Evolutionary conservation across 2,888 invertebrate genomes (phyloP), one percentile per base, ranked within the genome.

Genomic region (Hedya salicella): DNA sequence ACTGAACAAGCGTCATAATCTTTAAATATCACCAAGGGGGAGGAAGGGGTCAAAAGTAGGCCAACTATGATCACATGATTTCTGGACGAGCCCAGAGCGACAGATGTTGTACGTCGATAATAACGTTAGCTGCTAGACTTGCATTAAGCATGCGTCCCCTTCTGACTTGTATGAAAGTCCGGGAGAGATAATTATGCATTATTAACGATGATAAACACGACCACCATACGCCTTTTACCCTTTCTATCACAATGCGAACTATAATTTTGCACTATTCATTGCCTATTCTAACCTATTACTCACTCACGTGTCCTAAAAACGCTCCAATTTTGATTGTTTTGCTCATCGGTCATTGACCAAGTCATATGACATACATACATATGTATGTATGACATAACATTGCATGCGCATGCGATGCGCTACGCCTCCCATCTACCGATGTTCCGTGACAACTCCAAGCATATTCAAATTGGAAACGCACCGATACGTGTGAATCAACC

Each of bases 301-400:
- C n/a, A 13, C 21, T 32, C 52, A 36, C 44, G 61, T 52, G 44
- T 48, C 40, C 30, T 1, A 32, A 25, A 59, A 53, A 46, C 40
- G 40, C 39, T 52, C 52, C 40, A 14, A 49, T 48, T 61, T 48
- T 48, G 52, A 60, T 60, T 66, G 66, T 66, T 66, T 66, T 66
- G 54, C 60, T 49, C 66, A 6, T 42, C 61, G 66, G 66, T 66
- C 66, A 53, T 66, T 66, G 66, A 66, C 66, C 66, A 61, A 61
- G 60, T 66, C 66, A 66, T 66, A 61, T 66, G 66, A 61, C 48
- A 66, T 50, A 57, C 56, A 25, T 25, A 25, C 25, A n/a, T n/a
- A 63, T 65, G 3, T 25, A 53, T 42, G 44, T 53, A 25, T 65
- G 60, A 66, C 54, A 66, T 61, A 61, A 61, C 54, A 53, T 19